These are phyloP conservation scores for Propithecus coquereli DNA, from an alignment of 2,113 vertebrate genomes.

Conservation along the genomic window DNA sequence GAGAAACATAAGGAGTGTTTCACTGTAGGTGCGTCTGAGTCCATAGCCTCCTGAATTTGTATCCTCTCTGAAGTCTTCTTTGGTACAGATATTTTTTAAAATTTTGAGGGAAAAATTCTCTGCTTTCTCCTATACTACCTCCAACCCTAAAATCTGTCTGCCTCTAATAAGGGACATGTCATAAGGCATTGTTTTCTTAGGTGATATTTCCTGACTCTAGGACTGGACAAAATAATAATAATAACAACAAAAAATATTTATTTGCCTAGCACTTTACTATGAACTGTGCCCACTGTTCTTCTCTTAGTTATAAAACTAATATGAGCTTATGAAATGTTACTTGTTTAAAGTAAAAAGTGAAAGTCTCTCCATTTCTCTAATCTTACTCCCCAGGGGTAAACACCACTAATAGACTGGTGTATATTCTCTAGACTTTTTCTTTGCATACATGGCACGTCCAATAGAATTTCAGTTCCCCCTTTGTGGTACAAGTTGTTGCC, in stretches of 20 bases:
- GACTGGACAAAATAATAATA: neutral
- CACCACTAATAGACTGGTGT: neutral
- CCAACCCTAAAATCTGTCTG: neutral
- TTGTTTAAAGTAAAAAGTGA: neutral
- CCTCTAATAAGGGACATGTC: neutral
- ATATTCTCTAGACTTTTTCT: neutral
- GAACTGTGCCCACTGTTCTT: neutral
- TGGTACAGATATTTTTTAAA: neutral
- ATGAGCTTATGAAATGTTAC: neutral
- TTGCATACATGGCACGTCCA: neutral
- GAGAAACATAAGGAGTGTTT: neutral
- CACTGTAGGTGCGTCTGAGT: neutral
- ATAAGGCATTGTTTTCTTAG: neutral
- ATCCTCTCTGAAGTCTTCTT: neutral
- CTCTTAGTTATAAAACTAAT: neutral
- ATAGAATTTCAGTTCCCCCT: neutral
- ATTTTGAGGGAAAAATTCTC: neutral
- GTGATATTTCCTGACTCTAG: slow-evolving; percentile 20
- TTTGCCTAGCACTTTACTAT: neutral
- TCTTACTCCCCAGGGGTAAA: neutral
- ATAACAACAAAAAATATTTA: neutral
- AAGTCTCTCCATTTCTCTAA: neutral
- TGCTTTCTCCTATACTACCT: neutral
- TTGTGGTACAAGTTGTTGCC: neutral
- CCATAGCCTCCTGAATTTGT: neutral